These are phyloP conservation scores for Toxotes lorentzi DNA, from an alignment of 2,797 vertebrate genomes.

Conservation along the genomic window DNA sequence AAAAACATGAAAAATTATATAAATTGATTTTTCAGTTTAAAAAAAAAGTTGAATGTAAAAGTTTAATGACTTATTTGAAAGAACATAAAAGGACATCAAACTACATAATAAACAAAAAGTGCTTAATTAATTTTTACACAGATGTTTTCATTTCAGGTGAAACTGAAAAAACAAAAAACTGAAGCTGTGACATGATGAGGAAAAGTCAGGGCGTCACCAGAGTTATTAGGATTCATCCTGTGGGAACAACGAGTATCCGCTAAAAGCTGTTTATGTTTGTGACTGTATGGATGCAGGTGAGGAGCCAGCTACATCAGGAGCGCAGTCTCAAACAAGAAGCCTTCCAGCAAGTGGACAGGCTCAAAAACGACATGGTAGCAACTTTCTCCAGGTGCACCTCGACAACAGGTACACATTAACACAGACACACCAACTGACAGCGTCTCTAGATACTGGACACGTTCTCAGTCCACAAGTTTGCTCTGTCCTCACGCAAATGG, in stretches of 20 bases:
- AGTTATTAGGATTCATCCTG: not conserved
- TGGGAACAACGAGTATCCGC: not conserved
- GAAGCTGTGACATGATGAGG: not conserved
- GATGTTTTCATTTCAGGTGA: not conserved
- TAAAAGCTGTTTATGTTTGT: too few relatives aligned
- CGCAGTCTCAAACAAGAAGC: conserved; percentile 82
- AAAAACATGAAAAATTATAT: not conserved
- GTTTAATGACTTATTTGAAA: not conserved
- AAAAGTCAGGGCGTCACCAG: not conserved
- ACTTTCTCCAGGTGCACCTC: conserved; percentile 54
- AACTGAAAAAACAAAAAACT: not conserved
- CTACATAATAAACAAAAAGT: not conserved
- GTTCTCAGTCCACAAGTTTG: not conserved
- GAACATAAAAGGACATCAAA: not conserved
- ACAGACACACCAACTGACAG: not conserved
- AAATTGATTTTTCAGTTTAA: not conserved
- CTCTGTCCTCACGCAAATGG: not conserved
- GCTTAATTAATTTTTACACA: not conserved
- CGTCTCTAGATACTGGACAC: not conserved
- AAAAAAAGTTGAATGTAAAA: not conserved
- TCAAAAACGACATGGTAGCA: conserved; percentile 70
- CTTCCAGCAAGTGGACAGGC: conserved; percentile 82
- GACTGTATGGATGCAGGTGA: conserved; percentile 65
- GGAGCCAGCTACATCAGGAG: conserved; percentile 81
- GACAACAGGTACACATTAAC: conserved; percentile 64